Conservation (phyloP, 1,140 invertebrate species). For the Musca vetustissima region DNA sequence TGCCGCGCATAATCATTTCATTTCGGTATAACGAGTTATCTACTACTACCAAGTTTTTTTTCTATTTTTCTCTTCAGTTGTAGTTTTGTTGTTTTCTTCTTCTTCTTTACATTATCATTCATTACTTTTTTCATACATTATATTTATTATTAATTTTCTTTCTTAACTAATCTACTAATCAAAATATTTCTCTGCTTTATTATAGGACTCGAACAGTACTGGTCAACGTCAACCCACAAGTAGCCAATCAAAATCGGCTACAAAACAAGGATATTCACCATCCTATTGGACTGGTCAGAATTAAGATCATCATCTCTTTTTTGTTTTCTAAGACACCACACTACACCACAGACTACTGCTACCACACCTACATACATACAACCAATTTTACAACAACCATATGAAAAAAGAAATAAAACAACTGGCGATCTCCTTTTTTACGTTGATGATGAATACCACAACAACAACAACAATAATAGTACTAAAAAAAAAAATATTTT, state of each 20-base stretch:
- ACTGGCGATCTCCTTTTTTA: too few species aligned
- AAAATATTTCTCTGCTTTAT: slow-evolving; percentile 13
- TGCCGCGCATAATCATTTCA: too few species aligned
- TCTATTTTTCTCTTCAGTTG: background rate
- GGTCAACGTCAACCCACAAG: slow-evolving; percentile 69
- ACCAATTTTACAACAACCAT: slow-evolving; percentile 21
- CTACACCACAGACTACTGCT: slow-evolving; percentile 26
- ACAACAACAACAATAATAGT: too few species aligned
- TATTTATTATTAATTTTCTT: background rate
- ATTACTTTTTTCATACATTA: background rate
- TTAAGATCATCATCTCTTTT: slow-evolving; percentile 54
- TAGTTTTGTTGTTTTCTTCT: slow-evolving; percentile 23
- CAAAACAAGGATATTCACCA: slow-evolving; percentile 66
- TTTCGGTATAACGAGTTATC: too few species aligned
- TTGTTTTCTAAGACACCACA: slow-evolving; percentile 27
- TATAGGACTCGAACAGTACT: slow-evolving; percentile 67
- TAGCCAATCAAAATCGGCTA: slow-evolving; percentile 68
- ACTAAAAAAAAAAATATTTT: too few species aligned
- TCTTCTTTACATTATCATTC: background rate
- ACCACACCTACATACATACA: slow-evolving; percentile 32
- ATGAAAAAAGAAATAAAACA: background rate
- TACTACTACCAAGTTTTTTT: too few species aligned
- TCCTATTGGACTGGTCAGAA: slow-evolving; percentile 66
- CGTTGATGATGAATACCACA: too few species aligned
- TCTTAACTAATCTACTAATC: too few species aligned